phyloP scores from a whole-genome alignment of 2,113 vertebrate genomes.

The Otocyon megalotis region DNA sequence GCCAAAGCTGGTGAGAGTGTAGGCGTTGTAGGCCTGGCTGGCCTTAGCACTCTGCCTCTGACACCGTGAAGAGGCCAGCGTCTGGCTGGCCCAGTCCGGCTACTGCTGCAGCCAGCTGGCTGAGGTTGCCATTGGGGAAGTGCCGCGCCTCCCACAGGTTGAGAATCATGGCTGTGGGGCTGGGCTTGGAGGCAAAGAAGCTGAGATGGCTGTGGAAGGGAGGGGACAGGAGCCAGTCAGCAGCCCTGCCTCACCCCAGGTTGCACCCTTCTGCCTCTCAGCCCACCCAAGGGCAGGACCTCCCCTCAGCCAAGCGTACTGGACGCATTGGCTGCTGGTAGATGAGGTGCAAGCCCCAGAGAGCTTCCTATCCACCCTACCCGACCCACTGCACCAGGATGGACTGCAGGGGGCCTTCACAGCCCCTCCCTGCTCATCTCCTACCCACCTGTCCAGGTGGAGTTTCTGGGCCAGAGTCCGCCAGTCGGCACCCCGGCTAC shows the following conservation, averaged over 20 bases:
- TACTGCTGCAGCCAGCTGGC: constrained; percentile 96
- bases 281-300: background rate
- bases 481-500: constrained; percentile 96
- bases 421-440: background rate
- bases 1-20: constrained; percentile 81
- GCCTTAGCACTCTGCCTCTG: constrained; percentile 96
- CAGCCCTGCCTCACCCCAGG: background rate
- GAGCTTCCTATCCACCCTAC: background rate
- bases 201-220: constrained; percentile 93
- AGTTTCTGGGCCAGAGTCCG: constrained; percentile 98
- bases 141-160: constrained; percentile 99
- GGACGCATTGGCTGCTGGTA: background rate
- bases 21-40: background rate
- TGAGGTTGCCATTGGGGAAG: constrained; percentile 98
- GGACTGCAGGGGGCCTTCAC: background rate
- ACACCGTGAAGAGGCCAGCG: constrained; percentile 96
- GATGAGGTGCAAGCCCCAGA: background rate
- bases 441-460: constrained; percentile 95
- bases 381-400: background rate
- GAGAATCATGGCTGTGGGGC: constrained; percentile 98
- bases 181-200: constrained; percentile 97
- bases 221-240: background rate
- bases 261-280: background rate
- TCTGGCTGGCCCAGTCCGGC: constrained; percentile 98
- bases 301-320: background rate